A percentile compares a stretch with the other conserved stretches of the same genome.
Evolutionary conservation across 2,888 invertebrate genomes (phyloP).

Genomic region (Pollenia amentaria): DNA sequence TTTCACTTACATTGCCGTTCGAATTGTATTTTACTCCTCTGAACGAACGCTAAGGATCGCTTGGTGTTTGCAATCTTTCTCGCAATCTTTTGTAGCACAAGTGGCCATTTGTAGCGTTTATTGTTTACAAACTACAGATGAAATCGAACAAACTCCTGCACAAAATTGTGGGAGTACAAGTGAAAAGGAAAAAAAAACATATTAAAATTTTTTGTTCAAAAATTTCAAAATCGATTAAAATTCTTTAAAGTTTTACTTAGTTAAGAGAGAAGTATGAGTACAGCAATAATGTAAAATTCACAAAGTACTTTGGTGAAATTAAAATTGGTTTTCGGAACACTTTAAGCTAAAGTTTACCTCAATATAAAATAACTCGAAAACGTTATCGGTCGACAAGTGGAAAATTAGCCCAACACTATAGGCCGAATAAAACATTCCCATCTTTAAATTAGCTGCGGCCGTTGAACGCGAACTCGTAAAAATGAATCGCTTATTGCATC

Average conservation of each 20-base stretch:
- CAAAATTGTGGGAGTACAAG: not conserved
- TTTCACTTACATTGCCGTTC: slow-evolving; percentile 19
- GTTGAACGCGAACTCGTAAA: no score
- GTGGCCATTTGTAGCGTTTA: slow-evolving; percentile 41
- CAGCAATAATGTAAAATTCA: no score
- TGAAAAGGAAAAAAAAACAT: not conserved
- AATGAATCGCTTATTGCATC: no score
- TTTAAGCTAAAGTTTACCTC: no score
- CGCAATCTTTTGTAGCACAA: slow-evolving; percentile 42
- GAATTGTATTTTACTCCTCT: slow-evolving; percentile 2
- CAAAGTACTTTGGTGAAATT: no score
- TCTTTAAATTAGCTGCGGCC: no score
- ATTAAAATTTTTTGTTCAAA: not conserved
- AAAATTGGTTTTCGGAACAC: no score
- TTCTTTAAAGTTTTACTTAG: slow-evolving; percentile 4
- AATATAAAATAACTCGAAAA: no score
- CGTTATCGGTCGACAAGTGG: no score
- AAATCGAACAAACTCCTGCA: not conserved
- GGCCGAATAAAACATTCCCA: no score
- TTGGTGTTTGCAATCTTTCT: slow-evolving; percentile 34
- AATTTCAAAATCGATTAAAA: slow-evolving; percentile 25
- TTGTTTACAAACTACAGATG: slow-evolving; percentile 25
- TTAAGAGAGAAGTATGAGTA: no score
- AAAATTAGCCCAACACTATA: no score
- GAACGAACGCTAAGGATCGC: slow-evolving; percentile 35